phyloP scores from a whole-genome alignment of 2,113 vertebrate genomes.

The Chaetura pelagica region DNA sequence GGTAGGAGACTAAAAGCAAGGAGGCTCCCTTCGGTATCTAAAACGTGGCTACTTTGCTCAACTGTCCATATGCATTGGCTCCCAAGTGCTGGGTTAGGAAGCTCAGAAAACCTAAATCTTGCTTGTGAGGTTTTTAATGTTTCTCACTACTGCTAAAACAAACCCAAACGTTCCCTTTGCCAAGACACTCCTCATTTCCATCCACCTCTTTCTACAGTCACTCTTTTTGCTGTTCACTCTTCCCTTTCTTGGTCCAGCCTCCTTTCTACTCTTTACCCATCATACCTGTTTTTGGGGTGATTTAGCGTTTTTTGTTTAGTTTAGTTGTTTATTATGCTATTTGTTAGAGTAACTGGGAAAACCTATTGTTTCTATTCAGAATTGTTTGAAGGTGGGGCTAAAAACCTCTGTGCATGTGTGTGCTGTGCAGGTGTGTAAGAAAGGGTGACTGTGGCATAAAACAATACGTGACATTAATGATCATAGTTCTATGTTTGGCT shows the following conservation, averaged over 20 bases:
- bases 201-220: not conserved
- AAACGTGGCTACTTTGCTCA: not conserved
- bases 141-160: not conserved
- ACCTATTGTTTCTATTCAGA: not conserved
- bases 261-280: not conserved
- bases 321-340: not conserved
- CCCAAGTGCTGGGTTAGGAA: not conserved
- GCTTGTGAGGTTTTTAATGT: not conserved
- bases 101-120: not conserved
- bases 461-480: not conserved
- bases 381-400: not conserved
- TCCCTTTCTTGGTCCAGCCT: not conserved
- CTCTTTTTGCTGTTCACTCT: not conserved
- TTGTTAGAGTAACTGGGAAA: not conserved
- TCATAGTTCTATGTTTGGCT: not conserved
- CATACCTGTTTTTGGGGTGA: not conserved
- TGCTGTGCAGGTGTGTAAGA: not conserved
- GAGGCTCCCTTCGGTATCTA: not conserved
- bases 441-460: not conserved
- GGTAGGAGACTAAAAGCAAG: not conserved
- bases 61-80: not conserved
- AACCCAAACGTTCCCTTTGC: not conserved
- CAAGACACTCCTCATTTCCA: not conserved
- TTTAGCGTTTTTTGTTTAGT: not conserved
- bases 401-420: not conserved